phyloP scores from a whole-genome alignment of 2,113 vertebrate species.

The Nerophis ophidion region DNA sequence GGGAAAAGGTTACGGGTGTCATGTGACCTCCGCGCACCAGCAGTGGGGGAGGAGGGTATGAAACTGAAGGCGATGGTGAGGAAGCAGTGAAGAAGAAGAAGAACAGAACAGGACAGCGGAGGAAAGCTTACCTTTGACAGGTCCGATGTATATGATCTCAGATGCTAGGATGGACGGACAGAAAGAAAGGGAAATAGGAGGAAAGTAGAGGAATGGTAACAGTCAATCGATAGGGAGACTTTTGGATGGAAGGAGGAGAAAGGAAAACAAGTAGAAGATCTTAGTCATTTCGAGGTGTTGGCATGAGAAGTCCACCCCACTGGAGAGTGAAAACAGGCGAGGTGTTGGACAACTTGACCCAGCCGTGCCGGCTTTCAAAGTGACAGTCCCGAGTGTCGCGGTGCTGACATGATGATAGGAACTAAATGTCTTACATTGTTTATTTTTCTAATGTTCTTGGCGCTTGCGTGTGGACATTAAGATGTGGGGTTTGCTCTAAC shows the following conservation, averaged over 20 bases:
- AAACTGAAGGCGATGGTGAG: neutral
- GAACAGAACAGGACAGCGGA: conserved; percentile 51
- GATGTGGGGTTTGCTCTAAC: conserved; percentile 19
- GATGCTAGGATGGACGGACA: conserved; percentile 81
- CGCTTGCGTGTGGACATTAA: no score
- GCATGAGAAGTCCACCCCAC: conserved; percentile 22
- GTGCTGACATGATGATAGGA: neutral
- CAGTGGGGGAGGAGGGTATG: conserved; percentile 16
- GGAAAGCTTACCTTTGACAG: conserved; percentile 95
- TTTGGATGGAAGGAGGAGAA: conserved; percentile 23
- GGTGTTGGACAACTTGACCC: conserved; percentile 33
- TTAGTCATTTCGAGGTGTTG: conserved; percentile 32
- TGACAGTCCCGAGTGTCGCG: neutral
- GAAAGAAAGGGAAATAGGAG: conserved; percentile 39
- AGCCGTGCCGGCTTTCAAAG: conserved; percentile 23
- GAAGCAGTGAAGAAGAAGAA: conserved; percentile 11
- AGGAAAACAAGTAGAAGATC: conserved; percentile 36
- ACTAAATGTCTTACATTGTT: neutral
- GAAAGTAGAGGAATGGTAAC: conserved; percentile 29
- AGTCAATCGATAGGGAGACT: conserved; percentile 42
- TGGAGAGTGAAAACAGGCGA: conserved; percentile 28
- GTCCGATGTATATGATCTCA: conserved; percentile 99
- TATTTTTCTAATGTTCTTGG: neutral
- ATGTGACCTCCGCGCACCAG: conserved; percentile 46
- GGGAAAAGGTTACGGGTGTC: conserved; percentile 37